Percentiles rank a stretch among this genome's conserved stretches.
These are phyloP conservation scores for Dolichoris vasculosae DNA, from an alignment of 1,140 invertebrate species.

Conservation along the genomic window DNA sequence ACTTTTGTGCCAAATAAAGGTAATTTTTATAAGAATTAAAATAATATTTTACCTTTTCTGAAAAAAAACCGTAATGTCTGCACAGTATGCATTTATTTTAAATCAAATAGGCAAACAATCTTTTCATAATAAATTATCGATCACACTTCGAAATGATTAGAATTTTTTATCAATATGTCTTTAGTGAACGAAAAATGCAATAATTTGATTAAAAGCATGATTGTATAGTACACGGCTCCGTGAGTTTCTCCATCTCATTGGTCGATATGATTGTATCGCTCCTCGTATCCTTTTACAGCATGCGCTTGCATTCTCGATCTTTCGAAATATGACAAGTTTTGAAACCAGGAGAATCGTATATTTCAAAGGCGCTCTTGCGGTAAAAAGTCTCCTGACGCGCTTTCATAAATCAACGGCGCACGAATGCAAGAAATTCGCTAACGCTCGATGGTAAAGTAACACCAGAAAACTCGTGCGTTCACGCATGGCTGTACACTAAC, in stretches of 20 bases:
- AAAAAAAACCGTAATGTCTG: too few species aligned
- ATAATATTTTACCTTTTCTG: too few species aligned
- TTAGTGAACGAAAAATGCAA: too few species aligned
- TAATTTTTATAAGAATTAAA: too few species aligned
- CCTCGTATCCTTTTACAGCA: neutral
- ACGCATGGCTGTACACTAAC: neutral
- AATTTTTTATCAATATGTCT: too few species aligned
- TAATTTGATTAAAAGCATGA: too few species aligned
- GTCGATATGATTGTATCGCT: neutral
- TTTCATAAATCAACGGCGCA: slow-evolving; percentile 36
- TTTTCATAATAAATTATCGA: too few species aligned
- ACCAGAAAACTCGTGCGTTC: neutral
- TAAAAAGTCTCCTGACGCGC: neutral
- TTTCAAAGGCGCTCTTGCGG: neutral
- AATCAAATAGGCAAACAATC: too few species aligned
- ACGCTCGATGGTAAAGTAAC: neutral
- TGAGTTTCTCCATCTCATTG: neutral
- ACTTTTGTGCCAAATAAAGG: too few species aligned
- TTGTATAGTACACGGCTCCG: neutral
- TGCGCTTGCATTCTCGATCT: neutral
- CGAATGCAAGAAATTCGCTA: neutral
- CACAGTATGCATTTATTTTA: too few species aligned
- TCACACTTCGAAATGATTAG: too few species aligned
- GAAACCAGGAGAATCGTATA: neutral
- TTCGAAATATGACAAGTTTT: neutral